Conservation (phyloP, 2,113 vertebrate species). For the Gasterosteus aculeatus region DNA sequence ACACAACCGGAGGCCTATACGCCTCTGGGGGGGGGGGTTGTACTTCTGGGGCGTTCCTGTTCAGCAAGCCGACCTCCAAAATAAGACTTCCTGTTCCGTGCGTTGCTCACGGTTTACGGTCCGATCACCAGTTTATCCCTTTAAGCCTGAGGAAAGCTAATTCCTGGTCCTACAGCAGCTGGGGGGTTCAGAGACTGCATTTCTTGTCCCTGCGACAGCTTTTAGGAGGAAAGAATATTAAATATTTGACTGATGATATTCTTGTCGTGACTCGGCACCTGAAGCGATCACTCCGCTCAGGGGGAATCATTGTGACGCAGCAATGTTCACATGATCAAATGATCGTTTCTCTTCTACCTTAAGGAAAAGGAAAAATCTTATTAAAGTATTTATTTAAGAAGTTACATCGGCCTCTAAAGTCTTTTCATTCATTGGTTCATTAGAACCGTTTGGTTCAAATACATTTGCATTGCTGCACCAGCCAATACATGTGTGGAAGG, state of each 20-base stretch:
- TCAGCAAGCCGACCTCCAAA: background rate
- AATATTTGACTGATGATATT: slow-evolving; percentile 37
- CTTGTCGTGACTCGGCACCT: slow-evolving; percentile 13
- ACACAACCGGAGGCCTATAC: background rate
- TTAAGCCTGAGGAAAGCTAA: background rate
- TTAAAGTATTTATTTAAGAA: too few relatives aligned
- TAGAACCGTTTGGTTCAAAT: background rate
- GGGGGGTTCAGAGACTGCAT: background rate
- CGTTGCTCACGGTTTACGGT: background rate
- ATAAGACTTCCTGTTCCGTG: background rate
- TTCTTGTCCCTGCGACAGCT: slow-evolving; percentile 13
- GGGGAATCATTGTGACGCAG: background rate
- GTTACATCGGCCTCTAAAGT: background rate
- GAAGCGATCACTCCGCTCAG: slow-evolving; percentile 5
- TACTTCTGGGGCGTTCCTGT: background rate
- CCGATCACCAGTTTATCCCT: background rate
- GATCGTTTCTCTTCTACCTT: too few relatives aligned
- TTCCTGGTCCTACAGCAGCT: background rate
- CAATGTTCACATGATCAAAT: too few relatives aligned
- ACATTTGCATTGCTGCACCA: background rate
- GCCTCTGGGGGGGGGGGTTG: background rate
- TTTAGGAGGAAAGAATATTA: slow-evolving; percentile 31
- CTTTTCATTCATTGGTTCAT: background rate
- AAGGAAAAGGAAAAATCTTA: too few relatives aligned
- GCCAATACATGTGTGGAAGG: background rate